phyloP scores from a whole-genome alignment of 2,113 vertebrate genomes.

The Ictalurus punctatus region DNA sequence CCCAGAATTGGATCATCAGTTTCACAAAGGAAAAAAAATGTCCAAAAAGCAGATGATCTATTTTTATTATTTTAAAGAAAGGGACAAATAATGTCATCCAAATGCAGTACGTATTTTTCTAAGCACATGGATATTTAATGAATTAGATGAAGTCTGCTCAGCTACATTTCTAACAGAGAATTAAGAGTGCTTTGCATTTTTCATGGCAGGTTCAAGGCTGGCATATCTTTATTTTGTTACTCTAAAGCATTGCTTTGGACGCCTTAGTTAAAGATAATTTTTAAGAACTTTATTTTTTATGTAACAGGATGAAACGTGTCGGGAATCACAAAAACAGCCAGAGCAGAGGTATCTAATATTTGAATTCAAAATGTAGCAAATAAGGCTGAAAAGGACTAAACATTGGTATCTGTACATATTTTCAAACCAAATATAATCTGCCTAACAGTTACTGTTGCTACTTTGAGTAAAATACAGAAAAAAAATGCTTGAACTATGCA shows the following conservation, averaged over 20 bases:
- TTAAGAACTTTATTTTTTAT: constrained; percentile 57
- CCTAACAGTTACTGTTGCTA: constrained; percentile 59
- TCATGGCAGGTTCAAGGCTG: constrained; percentile 36
- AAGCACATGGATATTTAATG: constrained; percentile 58
- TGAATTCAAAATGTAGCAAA: constrained; percentile 69
- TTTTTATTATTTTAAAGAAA: constrained; percentile 65
- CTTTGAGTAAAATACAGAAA: constrained; percentile 51
- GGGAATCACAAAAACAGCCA: constrained; percentile 53
- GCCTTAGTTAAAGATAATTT: constrained; percentile 48
- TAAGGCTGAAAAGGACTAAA: constrained; percentile 55
- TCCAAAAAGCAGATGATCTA: constrained; percentile 55
- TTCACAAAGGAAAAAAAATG: not conserved
- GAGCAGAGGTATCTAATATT: constrained; percentile 58
- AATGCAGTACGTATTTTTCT: constrained; percentile 69
- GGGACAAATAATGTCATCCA: constrained; percentile 48
- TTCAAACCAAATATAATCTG: constrained; percentile 61
- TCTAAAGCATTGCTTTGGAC: constrained; percentile 54
- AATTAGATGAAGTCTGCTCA: constrained; percentile 51
- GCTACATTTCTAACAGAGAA: constrained; percentile 58
- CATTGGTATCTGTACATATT: constrained; percentile 66
- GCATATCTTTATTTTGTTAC: constrained; percentile 60
- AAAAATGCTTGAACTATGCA: constrained; percentile 76
- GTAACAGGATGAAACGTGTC: constrained; percentile 55
- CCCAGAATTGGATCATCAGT: constrained; percentile 29
- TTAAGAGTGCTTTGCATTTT: constrained; percentile 58